Base-by-base conservation (phyloP, 2,113 vertebrate genomes). In the Prinia subflava region DNA sequence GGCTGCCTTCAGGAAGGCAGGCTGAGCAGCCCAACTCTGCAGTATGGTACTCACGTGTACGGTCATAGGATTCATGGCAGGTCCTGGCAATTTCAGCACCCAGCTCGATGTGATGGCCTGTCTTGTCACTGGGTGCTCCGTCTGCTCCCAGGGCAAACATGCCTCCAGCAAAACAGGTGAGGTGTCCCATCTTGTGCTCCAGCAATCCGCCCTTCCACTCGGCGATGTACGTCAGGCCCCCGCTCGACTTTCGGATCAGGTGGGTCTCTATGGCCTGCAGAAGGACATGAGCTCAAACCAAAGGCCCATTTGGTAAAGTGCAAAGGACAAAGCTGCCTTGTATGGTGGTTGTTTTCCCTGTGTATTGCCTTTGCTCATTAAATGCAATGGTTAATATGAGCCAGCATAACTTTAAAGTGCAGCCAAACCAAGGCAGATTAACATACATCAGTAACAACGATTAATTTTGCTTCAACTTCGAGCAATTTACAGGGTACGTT, bases 151-250 rank as follows among this genome's bases (percentile, higher is more conserved):
- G 98, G 2, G 99, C 99, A 87, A 99, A 99, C 99, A 99, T 99
- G 83, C 99, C 99, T 12, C 99, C 99, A 4, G 99, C 99, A 50
- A 99, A 99, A 91, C 99, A 99, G 13, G 99, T 99, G 92, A 99
- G 98, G 91, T 99, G 99, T 17, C 99, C 99, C 99, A 99, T 99
- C 97, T 99, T 99, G 80, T 99, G 99, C 47, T 99, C 99, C 30
- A 99, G 98, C 22, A 99, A 98, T 6, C 99, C 99, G 1, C 99
- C 99, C 95, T 99, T 99, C 99, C 99, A 99, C 97, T 99, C 99
- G 0, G 99, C 99, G 4, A 99, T 99, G 97, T 99, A 99, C 2
- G 98, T 99, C 87, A 99, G 98, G 11, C 99, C 99, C 3, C 97
- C 92, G 3, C 98, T 98, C 1, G 99, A 99, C 96, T 98, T 99